A percentile compares a stretch with the other conserved stretches of the same genome.
Conservation (phyloP, 2,888 invertebrate species). For the Cylloceria caligata region DNA sequence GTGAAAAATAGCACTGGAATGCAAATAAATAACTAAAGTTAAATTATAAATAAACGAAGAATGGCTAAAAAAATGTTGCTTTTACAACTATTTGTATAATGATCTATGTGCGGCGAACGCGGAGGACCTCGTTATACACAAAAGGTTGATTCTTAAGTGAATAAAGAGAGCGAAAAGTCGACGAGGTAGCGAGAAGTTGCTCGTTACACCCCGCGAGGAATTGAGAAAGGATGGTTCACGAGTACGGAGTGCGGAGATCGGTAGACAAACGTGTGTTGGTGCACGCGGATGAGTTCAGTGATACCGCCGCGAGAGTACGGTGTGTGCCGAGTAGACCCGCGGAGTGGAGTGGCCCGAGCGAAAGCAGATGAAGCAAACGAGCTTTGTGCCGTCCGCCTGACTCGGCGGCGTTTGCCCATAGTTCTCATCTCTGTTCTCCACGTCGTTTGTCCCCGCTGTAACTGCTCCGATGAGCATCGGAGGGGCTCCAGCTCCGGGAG, state of each 20-base stretch:
- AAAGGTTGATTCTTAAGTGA: background rate
- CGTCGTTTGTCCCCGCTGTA: background rate
- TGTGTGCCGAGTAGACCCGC: no score
- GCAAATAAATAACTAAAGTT: no score
- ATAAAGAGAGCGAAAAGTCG: background rate
- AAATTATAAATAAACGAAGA: no score
- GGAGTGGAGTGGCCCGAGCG: background rate
- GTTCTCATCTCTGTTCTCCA: background rate
- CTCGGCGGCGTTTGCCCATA: constrained; percentile 31
- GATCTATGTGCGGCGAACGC: no score
- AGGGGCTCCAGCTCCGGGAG: background rate
- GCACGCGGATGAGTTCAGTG: constrained; percentile 53
- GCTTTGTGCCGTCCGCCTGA: constrained; percentile 62
- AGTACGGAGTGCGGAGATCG: no score
- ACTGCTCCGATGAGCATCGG: background rate
- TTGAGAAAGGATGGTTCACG: no score
- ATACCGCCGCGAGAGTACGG: background rate
- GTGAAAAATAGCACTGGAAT: no score
- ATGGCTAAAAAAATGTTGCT: no score
- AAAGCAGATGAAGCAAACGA: constrained; percentile 51
- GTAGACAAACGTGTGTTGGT: constrained; percentile 41
- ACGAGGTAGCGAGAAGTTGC: background rate
- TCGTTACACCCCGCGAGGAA: background rate
- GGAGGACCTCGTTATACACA: no score
- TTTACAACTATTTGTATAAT: no score